phyloP scores from a whole-genome alignment of 2,888 invertebrate genomes.

The Tridacna gigas region DNA sequence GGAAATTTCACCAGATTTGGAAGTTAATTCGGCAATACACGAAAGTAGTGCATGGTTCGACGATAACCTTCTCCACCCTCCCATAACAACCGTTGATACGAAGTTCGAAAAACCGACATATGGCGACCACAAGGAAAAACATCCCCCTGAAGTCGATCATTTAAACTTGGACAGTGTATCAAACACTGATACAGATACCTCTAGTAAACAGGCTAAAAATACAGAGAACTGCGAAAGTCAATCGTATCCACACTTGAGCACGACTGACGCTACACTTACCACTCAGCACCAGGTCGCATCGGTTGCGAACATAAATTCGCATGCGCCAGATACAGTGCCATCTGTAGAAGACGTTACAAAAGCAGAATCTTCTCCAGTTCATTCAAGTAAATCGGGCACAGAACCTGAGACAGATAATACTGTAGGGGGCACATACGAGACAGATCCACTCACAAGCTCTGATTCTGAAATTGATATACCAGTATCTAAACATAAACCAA shows the following conservation, averaged over 20 bases:
- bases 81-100: neutral
- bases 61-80: constrained; percentile 5
- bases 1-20: neutral
- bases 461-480: constrained; percentile 49
- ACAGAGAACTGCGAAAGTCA: neutral
- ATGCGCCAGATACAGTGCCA: constrained; percentile 41
- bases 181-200: constrained; percentile 7
- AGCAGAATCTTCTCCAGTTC: constrained; percentile 8
- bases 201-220: neutral
- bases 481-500: constrained; percentile 14
- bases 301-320: constrained; percentile 36
- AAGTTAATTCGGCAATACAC: neutral
- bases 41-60: constrained; percentile 9
- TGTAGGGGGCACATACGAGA: neutral
- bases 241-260: neutral
- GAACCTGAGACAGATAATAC: constrained; percentile 27
- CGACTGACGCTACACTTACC: neutral
- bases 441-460: constrained; percentile 30
- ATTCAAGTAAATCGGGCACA: constrained; percentile 27
- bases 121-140: neutral
- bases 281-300: neutral
- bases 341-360: constrained; percentile 43
- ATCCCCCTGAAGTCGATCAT: neutral
- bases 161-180: constrained; percentile 13
- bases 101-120: neutral